Percentiles rank a stretch among this genome's conserved stretches.
Conservation (phyloP, 2,113 vertebrate species). For the Xiphophorus hellerii region DNA sequence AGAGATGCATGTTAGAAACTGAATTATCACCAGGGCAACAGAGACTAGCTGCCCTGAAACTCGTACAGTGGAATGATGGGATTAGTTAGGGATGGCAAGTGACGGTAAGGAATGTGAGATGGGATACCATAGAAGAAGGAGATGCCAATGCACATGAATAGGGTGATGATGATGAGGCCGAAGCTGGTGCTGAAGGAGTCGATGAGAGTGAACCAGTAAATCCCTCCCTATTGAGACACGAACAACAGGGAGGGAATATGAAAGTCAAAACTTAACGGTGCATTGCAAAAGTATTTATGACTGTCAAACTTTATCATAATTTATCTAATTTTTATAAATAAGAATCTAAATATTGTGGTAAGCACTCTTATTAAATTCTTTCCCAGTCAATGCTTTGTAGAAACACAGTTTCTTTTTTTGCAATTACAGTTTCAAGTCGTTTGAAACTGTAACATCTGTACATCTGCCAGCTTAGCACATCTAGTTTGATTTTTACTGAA, state of each 20-base stretch:
- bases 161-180: constrained; percentile 86
- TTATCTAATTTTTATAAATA: background rate
- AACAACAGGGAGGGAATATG: constrained; percentile 7
- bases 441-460: too few species aligned
- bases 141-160: constrained; percentile 87
- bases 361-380: too few species aligned
- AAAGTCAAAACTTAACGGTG: background rate
- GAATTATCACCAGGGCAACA: background rate
- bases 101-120: constrained; percentile 22
- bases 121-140: constrained; percentile 85
- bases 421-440: too few species aligned
- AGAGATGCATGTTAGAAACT: background rate
- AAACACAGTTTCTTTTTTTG: too few species aligned
- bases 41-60: background rate
- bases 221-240: constrained; percentile 81
- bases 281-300: background rate
- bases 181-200: constrained; percentile 88
- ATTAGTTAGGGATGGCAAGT: constrained; percentile 11
- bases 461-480: too few species aligned
- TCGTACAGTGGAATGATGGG: background rate
- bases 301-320: background rate
- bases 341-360: background rate
- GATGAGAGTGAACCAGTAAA: constrained; percentile 88
- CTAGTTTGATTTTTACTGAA: too few species aligned
- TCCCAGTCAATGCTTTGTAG: too few species aligned